Conservation (phyloP, 2,797 vertebrate genomes). For the Sebastiscus albofasciatus region DNA sequence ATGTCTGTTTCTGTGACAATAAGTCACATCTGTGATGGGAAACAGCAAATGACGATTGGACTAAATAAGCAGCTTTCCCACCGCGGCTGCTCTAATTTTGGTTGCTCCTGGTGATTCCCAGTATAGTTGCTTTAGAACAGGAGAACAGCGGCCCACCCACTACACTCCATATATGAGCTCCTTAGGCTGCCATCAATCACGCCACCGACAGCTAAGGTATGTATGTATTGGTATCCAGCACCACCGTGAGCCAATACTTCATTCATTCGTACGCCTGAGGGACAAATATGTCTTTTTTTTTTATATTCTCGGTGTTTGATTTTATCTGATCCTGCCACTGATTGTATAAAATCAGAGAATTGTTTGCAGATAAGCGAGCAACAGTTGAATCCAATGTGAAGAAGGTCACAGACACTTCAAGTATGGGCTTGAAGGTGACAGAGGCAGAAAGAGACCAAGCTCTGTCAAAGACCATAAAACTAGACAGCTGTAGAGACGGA, state of each 20-base stretch:
- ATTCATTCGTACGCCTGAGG: not conserved
- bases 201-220: conserved; percentile 44
- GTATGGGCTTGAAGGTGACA: conserved; percentile 56
- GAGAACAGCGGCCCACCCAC: conserved; percentile 57
- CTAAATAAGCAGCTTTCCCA: conserved; percentile 52
- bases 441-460: conserved; percentile 58
- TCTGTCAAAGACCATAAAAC: conserved; percentile 71
- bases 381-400: not conserved
- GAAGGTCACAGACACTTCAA: not conserved
- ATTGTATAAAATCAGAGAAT: not conserved
- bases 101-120: conserved; percentile 50
- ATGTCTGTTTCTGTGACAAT: not conserved
- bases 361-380: not conserved
- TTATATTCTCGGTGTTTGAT: not conserved
- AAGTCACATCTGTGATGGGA: not conserved
- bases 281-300: not conserved
- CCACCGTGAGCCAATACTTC: conserved; percentile 36
- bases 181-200: conserved; percentile 72
- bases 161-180: conserved; percentile 78
- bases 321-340: not conserved
- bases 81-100: conserved; percentile 69
- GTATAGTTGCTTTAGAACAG: conserved; percentile 68
- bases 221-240: conserved; percentile 53
- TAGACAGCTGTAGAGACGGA: conserved; percentile 79
- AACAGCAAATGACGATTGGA: conserved; percentile 32